Base-by-base conservation (phyloP, 2,797 vertebrate species). In the Leucoraja ocellata region DNA sequence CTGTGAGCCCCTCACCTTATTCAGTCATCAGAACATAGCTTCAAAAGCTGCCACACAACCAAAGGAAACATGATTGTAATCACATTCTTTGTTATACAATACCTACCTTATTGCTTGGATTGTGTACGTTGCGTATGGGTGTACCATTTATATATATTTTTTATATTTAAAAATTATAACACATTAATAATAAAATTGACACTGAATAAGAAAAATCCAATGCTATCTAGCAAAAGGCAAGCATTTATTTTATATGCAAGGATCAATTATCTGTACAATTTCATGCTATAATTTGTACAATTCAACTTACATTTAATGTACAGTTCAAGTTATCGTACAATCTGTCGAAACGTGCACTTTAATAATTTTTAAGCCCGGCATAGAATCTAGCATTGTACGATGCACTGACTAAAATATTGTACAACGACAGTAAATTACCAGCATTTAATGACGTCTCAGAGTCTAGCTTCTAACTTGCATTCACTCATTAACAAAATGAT, bases 321-420 rank as follows among this genome's bases (percentile, higher is more conserved):
- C 93, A 95, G 95, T 95, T 95, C 93, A 94, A 93, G 93, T 94
- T 95, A 95, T 95, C 95, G 95, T 95, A 96, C 95, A 94, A 95
- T 95, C 96, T 97, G 95, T 96, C 95, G 94, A 93, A 95, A 95
- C 78, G 68, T 79, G 93, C 32, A 80, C 46, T 80, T 93, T 63
- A 88, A 68, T 68, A 46, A 21, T 88, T 88, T 65, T 91, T 39
- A 93, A 93, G 92, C 61, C 36, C 54, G 9, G 46, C 71, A 93
- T 93, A 28, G 36, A 71, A 79, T 78, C n/a, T 80, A 84, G 25
- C 78, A 79, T 81, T 65, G 25, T 76, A 71, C 71, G 39, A 36
- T 88, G 71, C 46, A 90, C 74, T 78, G 61, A 14, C 65, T 95
- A 21, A 28, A 65, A 93, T 94, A 81, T 46, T 79, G 54, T 93